Base-by-base conservation (phyloP, 2,113 vertebrate genomes). In the Catagonus wagneri region DNA sequence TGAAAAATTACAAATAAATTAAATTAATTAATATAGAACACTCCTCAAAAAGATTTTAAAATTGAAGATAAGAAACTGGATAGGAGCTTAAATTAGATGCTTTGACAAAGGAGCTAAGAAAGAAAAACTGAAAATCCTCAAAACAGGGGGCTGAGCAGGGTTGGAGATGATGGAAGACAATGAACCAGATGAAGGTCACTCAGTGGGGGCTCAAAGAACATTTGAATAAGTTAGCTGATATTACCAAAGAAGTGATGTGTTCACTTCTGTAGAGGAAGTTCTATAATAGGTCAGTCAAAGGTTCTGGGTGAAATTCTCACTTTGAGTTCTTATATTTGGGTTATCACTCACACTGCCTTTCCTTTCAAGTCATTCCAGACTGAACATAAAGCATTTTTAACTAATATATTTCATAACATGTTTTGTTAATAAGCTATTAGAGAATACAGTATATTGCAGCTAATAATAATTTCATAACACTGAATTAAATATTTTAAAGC, bases 401-500 rank as follows among this genome's bases (percentile, higher is more conserved):
- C 0, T 0, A 89, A 83, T 65, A 8, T 34, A 76, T 92, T 97
- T 94, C 78, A 50, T 94, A 93, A 9, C 10, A 90, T 95, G 13
- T 6, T 93, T 93, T 93, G 36, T 91, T 91, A 92, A 95, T 29
- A 20, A 96, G 29, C 79, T 36, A 54, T 74, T 95, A 63, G 20
- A 65, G 5, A 65, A 95, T 83, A 61, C 68, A 36, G 4, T 96
- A 25, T 58, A 66, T 32, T 96, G 29, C 1, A 92, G 29, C 36
- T 88, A 85, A 44, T 83, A 94, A 96, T 94, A 84, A 94, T 95
- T 90, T 58, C 71, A 95, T 84, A 90, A 85, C 39, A 92, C 68
- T 92, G 34, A 97, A 91, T 76, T 80, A 97, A 96, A 80, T 14
- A 93, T 93, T 95, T 78, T 83, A 20, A 96, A 97, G 20, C 20